A percentile compares a stretch with the other conserved stretches of the same genome.
Evolutionary conservation across 2,113 vertebrate genomes (phyloP).

Genomic region (Oenanthe oenanthe): DNA sequence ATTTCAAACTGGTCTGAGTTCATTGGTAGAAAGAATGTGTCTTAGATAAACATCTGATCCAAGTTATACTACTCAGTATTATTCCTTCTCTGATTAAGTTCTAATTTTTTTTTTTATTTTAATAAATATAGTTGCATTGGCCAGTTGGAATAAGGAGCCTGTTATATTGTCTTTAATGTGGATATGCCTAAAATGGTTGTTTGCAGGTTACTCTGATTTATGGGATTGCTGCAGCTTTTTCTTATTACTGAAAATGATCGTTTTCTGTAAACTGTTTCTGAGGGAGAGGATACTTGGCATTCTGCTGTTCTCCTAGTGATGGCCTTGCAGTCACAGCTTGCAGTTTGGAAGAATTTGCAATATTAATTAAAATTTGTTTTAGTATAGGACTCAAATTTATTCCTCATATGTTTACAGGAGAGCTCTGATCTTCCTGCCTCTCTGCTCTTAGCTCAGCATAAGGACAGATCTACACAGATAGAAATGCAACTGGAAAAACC

Average conservation of each 20-base stretch:
- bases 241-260: slow-evolving; percentile 66
- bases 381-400: slow-evolving; percentile 16
- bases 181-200: slow-evolving; percentile 73
- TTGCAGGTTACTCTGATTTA: slow-evolving; percentile 76
- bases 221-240: slow-evolving; percentile 68
- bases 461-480: slow-evolving; percentile 88
- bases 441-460: slow-evolving; percentile 93
- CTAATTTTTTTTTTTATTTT: slow-evolving; percentile 59
- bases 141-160: slow-evolving; percentile 66
- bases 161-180: slow-evolving; percentile 75
- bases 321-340: slow-evolving; percentile 19
- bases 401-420: slow-evolving; percentile 80
- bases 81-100: slow-evolving; percentile 73
- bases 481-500: slow-evolving; percentile 92
- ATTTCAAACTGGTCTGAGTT: slow-evolving; percentile 75
- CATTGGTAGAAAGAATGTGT: slow-evolving; percentile 71
- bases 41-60: slow-evolving; percentile 81
- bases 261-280: slow-evolving; percentile 59
- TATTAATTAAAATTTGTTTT: slow-evolving; percentile 10
- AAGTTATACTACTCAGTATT: slow-evolving; percentile 70
- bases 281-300: slow-evolving; percentile 6
- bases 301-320: neutral
- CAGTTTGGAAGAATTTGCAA: neutral
- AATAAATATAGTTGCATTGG: slow-evolving; percentile 64
- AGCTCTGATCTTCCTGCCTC: slow-evolving; percentile 91